Base-by-base conservation (phyloP, 2,797 vertebrate genomes). In the Astyanax mexicanus region DNA sequence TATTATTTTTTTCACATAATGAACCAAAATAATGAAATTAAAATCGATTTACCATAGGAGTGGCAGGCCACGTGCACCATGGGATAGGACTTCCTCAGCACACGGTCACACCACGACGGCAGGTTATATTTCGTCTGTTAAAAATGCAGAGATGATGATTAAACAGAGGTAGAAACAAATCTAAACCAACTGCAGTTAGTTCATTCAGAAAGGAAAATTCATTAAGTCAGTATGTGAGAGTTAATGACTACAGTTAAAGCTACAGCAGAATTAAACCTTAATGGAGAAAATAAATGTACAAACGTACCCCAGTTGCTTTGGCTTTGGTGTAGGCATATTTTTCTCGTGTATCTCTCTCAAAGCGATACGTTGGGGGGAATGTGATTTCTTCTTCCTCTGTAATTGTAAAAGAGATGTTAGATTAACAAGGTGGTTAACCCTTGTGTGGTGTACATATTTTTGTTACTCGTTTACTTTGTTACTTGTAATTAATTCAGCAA, bases 61-160 rank as follows among this genome's bases (percentile, higher is more conserved):
- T 99, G 97, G 88, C 98, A 99, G 81, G 95, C 92, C 72, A 97
- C 93, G 1, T 99, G 96, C 81, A 96, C 96, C 82, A 95, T 90
- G 7, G 98, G 98, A 81, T 98, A 98, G 0, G 97, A 98, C 89
- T 98, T 99, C 89, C 97, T 91, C 77, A 99, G 94, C 67, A 99
- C 95, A 6, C 98, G 95, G 84, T 99, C 98, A 77, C 98, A 99
- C 98, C 98, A 99, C 9, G 98, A 99, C 1, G 97, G 98, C 79
- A 99, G 89, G 87, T 99, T 99, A 89, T 98, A 99, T 84, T 99
- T 99, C 80, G 96, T 96, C 98, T 99, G 92, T 69, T 83, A 86
- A 84, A 54, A 29, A 78, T 21, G 72, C 62, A 62, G 64, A 38
- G 49, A 57, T 19, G 49, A 32, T 32, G 2, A 32, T 55, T 29